Evolutionary conservation across 2,888 invertebrate species (phyloP).

Genomic region (Allophyes oxyacanthae): DNA sequence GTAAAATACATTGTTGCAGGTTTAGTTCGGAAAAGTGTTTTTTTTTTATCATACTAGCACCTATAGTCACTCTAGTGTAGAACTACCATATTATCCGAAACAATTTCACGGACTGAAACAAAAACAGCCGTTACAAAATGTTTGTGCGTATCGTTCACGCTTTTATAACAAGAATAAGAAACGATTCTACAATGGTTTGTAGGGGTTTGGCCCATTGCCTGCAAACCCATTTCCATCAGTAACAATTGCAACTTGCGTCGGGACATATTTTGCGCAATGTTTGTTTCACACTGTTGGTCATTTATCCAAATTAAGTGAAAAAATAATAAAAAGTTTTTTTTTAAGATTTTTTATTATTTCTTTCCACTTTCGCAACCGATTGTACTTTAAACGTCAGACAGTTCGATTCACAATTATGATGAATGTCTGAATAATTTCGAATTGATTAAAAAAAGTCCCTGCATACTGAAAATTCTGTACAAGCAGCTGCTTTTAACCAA

Average conservation of each 20-base stretch:
- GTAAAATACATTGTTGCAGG: too few relatives aligned
- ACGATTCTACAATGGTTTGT: neutral
- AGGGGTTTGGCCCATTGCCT: conserved; percentile 2
- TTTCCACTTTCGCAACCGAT: neutral
- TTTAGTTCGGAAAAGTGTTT: too few relatives aligned
- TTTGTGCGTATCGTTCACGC: neutral
- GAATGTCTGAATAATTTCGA: neutral
- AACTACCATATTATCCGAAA: neutral
- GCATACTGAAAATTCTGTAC: neutral
- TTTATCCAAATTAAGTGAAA: neutral
- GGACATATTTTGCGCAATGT: neutral
- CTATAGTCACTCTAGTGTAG: neutral
- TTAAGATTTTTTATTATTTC: too few relatives aligned
- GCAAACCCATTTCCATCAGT: neutral
- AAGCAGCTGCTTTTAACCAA: neutral
- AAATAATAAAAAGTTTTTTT: neutral
- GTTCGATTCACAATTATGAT: conserved; percentile 11
- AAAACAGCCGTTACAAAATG: neutral
- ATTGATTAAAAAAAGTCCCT: neutral
- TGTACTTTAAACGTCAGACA: neutral
- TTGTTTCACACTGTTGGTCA: neutral
- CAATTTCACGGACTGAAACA: neutral
- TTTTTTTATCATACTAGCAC: neutral
- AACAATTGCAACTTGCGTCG: neutral
- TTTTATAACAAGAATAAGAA: neutral